phyloP scores from a whole-genome alignment of 2,113 vertebrate genomes.

The Crotalus viridis region DNA sequence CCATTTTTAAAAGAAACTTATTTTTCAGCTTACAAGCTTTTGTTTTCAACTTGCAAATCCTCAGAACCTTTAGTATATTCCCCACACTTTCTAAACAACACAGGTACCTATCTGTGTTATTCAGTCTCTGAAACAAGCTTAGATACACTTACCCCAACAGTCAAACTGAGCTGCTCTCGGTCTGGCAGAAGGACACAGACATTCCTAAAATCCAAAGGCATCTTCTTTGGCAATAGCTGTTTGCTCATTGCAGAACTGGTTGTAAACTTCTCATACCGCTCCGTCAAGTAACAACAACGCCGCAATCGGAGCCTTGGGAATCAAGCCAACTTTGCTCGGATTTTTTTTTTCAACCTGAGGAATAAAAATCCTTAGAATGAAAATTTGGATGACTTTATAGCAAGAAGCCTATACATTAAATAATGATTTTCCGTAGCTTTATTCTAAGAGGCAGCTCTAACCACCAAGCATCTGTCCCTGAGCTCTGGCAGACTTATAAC shows the following conservation, averaged over 20 bases:
- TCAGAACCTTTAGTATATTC: background rate
- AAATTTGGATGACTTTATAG: background rate
- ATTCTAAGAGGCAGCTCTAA: background rate
- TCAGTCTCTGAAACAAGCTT: background rate
- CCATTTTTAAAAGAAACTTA: background rate
- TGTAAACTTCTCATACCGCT: conserved; percentile 8
- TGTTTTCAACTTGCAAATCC: conserved; percentile 23
- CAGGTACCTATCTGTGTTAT: background rate
- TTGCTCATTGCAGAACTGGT: conserved; percentile 62
- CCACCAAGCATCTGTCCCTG: background rate
- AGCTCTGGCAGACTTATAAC: background rate
- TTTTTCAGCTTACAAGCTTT: conserved; percentile 32
- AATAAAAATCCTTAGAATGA: conserved; percentile 31
- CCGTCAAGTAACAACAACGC: background rate
- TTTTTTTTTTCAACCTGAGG: conserved; percentile 40
- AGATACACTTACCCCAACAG: conserved; percentile 70
- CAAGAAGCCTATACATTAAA: fast-evolving
- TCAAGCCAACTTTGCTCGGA: conserved; percentile 37
- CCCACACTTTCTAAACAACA: background rate
- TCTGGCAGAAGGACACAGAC: conserved; percentile 84
- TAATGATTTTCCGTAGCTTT: background rate
- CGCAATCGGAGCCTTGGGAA: conserved; percentile 9
- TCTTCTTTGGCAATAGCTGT: conserved; percentile 36
- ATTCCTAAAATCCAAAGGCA: conserved; percentile 70
- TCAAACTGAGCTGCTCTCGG: conserved; percentile 80